Base-by-base conservation (phyloP, 2,113 vertebrate species). In the Hyperopisus bebe region DNA sequence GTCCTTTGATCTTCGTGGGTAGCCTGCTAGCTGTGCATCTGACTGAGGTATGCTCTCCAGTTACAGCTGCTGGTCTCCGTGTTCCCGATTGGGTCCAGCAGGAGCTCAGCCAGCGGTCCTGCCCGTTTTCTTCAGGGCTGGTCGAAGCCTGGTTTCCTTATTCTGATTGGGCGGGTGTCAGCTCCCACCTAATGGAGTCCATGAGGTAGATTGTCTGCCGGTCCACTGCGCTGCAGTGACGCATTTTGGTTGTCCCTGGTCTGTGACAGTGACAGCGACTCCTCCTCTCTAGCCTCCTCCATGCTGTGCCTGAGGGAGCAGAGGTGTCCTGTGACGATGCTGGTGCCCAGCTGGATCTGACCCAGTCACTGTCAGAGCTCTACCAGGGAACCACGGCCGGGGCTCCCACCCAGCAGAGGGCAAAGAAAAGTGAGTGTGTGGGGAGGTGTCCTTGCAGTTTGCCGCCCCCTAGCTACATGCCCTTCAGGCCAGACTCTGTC, bases 171-270 rank as follows among this genome's bases (percentile, higher is more conserved):
- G 97, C 97, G 6, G 98, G 98, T 89, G 96, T 97, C 8, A 98
- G 96, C 91, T 94, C 96, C 1, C 91, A 96, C 92, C 93, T 99
- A 89, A 98, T 99, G 97, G 98, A 99, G 89, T 98, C 97, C 1
- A 97, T 99, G 92, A 96, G 97, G 98, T 99, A 94, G 19, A 39
- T 35, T 0, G 31, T 7, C 58, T 62, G 24, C 51, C 3, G 7
- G 77, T 31, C 58, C 13, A 44, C 3, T 39, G 24, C 5, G 8
- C 7, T 24, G 7, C 55, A n/a, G 55, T 62, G 7, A 62, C 2
- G 7, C 46, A 48, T 55, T 62, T 66, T 44, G 55, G 13, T 35
- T 74, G 8, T 44, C 42, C 11, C 3, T 1, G 24, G 9, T 48
- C 17, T 85, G n/a, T 66, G 82, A 83, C 21, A 51, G 92, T 31